These are phyloP conservation scores for Etheostoma spectabile DNA, from an alignment of 2,113 vertebrate genomes.

Conservation along the genomic window DNA sequence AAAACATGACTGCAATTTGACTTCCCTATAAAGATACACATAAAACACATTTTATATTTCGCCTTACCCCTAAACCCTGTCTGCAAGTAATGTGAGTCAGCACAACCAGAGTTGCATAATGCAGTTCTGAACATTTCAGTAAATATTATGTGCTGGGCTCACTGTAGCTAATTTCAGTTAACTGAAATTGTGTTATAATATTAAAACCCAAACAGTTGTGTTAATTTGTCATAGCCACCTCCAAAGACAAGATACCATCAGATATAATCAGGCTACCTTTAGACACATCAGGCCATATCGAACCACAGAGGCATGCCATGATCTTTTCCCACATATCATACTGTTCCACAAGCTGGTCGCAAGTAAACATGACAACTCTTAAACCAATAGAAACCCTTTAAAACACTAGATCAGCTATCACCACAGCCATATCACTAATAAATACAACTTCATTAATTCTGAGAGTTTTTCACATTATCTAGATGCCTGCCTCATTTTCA, in stretches of 20 bases:
- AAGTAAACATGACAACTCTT: too few species aligned
- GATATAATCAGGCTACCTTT: neutral
- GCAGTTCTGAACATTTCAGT: neutral
- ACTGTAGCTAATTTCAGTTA: neutral
- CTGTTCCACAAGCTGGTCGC: too few species aligned
- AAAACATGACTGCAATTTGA: slow-evolving; percentile 22
- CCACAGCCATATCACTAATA: too few species aligned
- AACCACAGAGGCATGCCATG: neutral
- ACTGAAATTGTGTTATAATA: neutral
- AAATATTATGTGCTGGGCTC: neutral
- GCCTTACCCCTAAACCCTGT: slow-evolving; percentile 3
- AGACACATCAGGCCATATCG: neutral
- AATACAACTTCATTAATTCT: too few species aligned
- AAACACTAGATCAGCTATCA: too few species aligned
- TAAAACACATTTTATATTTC: slow-evolving; percentile 25
- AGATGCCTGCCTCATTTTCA: too few species aligned
- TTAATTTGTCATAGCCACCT: neutral
- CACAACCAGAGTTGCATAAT: slow-evolving; percentile 3
- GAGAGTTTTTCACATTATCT: too few species aligned
- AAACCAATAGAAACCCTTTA: too few species aligned
- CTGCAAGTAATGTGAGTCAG: slow-evolving; percentile 30
- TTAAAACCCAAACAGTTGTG: slow-evolving; percentile 2
- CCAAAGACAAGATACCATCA: neutral
- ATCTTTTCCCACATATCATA: neutral
- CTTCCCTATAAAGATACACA: slow-evolving; percentile 9